These are phyloP conservation scores for Neelides sp. DNA, from an alignment of 1,140 invertebrate species.

Conservation along the genomic window DNA sequence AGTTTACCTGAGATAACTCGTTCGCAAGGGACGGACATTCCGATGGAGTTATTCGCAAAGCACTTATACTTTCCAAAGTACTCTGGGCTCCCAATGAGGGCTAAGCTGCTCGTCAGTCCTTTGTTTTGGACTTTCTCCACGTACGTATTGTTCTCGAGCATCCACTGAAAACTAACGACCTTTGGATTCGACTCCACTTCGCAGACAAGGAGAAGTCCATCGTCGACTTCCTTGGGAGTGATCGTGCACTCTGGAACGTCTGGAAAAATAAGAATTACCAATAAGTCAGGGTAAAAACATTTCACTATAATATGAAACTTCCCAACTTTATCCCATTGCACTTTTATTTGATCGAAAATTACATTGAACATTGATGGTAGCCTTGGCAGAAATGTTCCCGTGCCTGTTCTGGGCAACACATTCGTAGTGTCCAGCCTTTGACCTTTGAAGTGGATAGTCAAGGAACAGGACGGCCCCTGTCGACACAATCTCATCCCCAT, in stretches of 20 bases:
- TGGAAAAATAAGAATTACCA: constrained; percentile 38
- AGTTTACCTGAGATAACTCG: constrained; percentile 58
- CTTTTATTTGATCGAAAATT: constrained; percentile 39
- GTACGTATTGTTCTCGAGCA: constrained; percentile 64
- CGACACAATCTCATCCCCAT: constrained; percentile 36
- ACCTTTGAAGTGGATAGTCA: constrained; percentile 45
- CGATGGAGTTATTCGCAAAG: constrained; percentile 67
- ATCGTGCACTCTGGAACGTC: constrained; percentile 74
- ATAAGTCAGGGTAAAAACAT: constrained; percentile 8
- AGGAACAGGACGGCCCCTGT: constrained; percentile 45
- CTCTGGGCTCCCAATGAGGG: constrained; percentile 49
- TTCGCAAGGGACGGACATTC: constrained; percentile 58
- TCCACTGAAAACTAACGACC: constrained; percentile 70
- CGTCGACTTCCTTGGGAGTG: constrained; percentile 53
- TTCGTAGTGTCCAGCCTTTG: constrained; percentile 54
- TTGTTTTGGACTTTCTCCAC: constrained; percentile 43
- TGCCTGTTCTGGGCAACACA: constrained; percentile 66
- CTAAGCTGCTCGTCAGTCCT: constrained; percentile 49
- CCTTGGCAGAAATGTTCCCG: constrained; percentile 49
- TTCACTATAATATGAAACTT: not conserved
- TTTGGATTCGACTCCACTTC: constrained; percentile 65
- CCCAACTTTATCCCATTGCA: not conserved
- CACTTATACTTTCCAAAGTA: constrained; percentile 68
- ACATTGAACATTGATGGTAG: constrained; percentile 66
- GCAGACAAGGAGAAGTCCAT: constrained; percentile 62